phyloP scores from a whole-genome alignment of 2,113 vertebrate genomes.

The Notothenia rossii region DNA sequence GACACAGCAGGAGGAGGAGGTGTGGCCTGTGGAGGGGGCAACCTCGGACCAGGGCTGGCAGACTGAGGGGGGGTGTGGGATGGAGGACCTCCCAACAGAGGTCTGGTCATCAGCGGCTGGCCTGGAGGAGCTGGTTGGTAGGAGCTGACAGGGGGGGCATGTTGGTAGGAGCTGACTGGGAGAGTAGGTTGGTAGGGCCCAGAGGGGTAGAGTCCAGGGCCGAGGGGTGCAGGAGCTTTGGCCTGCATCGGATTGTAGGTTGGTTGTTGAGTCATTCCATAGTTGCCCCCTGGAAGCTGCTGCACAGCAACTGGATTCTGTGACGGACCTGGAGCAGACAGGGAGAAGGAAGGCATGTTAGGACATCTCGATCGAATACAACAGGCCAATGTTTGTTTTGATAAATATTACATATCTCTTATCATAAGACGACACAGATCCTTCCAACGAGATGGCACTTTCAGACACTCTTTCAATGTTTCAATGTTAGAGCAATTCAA shows the following conservation, averaged over 20 bases:
- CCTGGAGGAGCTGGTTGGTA: conserved; percentile 83
- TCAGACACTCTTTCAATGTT: not conserved
- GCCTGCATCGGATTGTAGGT: conserved; percentile 81
- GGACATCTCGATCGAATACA: not conserved
- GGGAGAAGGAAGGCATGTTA: conserved; percentile 7
- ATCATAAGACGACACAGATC: not conserved
- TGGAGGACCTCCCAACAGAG: conserved; percentile 75
- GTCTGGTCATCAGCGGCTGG: conserved; percentile 82
- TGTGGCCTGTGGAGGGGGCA: conserved; percentile 63
- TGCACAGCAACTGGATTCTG: conserved; percentile 85
- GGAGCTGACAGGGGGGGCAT: conserved; percentile 74
- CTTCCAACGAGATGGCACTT: not conserved
- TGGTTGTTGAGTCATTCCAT: conserved; percentile 82
- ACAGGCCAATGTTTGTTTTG: not conserved
- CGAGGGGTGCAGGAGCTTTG: conserved; percentile 84
- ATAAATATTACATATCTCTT: not conserved
- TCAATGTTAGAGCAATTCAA: no score
- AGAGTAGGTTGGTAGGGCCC: conserved; percentile 83
- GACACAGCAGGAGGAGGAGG: conserved; percentile 83
- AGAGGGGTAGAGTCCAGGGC: conserved; percentile 84
- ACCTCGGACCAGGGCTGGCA: conserved; percentile 68
- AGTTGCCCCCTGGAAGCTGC: conserved; percentile 83
- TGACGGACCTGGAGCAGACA: conserved; percentile 87
- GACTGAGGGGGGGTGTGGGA: conserved; percentile 74
- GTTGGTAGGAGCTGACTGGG: conserved; percentile 83